Evolutionary conservation across 1,140 invertebrate species (phyloP).

Genomic region (Thaumatotibia leucotreta): DNA sequence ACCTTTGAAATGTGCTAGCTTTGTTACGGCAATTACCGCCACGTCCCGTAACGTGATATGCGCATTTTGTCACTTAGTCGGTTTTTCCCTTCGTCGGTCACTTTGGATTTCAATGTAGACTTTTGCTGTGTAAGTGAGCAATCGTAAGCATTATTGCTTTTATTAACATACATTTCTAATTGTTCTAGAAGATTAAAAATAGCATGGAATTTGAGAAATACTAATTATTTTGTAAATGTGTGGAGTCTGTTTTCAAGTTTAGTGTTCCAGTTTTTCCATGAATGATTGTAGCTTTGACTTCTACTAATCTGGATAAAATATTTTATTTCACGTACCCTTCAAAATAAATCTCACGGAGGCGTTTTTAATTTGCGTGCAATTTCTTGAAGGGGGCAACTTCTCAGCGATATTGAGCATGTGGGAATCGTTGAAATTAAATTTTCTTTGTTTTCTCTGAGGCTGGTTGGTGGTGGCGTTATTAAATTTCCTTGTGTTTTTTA

Average conservation of each 20-base stretch:
- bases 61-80: conserved; percentile 40
- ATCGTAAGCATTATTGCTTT: neutral
- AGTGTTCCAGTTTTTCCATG: too few relatives aligned
- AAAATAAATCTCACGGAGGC: conserved; percentile 15
- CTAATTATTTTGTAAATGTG: too few relatives aligned
- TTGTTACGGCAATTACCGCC: conserved; percentile 58
- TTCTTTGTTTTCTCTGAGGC: conserved; percentile 68
- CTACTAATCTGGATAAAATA: too few relatives aligned
- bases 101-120: neutral
- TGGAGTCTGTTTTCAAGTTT: too few relatives aligned
- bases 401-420: conserved; percentile 70
- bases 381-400: conserved; percentile 46
- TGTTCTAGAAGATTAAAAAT: too few relatives aligned
- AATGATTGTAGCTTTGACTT: too few relatives aligned
- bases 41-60: conserved; percentile 66
- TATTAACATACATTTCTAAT: too few relatives aligned
- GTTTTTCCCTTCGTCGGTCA: conserved; percentile 24
- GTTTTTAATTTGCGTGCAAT: conserved; percentile 52
- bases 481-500: conserved; percentile 78
- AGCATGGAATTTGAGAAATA: too few relatives aligned
- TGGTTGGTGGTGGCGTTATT: conserved; percentile 68
- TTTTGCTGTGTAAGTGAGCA: neutral
- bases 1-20: conserved; percentile 74
- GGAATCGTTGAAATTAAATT: conserved; percentile 75
- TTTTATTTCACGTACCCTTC: neutral